Conservation (phyloP, 2,113 vertebrate genomes). For the Sciurus niger region DNA sequence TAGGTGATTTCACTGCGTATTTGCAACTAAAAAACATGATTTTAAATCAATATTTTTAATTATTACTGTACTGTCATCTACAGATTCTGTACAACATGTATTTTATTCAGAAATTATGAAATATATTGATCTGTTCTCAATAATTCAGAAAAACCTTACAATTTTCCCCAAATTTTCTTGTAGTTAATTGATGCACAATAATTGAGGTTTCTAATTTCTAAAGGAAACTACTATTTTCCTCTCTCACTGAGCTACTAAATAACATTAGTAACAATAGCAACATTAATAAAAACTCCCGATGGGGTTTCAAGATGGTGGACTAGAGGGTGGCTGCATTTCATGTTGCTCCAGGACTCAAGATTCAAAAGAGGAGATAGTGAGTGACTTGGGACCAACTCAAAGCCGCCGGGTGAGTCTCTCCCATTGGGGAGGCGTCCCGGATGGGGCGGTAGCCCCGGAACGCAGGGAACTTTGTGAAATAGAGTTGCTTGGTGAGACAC, state of each 20-base stretch:
- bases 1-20: not conserved
- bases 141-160: not conserved
- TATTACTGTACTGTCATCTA: not conserved
- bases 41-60: not conserved
- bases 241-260: not conserved
- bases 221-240: not conserved
- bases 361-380: too few relatives aligned
- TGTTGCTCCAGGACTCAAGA: too few relatives aligned
- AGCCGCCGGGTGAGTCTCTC: too few relatives aligned
- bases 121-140: not conserved
- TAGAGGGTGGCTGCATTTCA: too few relatives aligned
- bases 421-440: too few relatives aligned
- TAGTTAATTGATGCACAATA: not conserved
- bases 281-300: not conserved
- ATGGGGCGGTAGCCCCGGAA: too few relatives aligned
- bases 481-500: too few relatives aligned
- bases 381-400: too few relatives aligned
- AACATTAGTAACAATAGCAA: not conserved
- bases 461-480: too few relatives aligned
- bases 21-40: not conserved
- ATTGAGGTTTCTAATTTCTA: not conserved
- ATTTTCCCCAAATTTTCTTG: not conserved
- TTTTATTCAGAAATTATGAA: slow-evolving; percentile 3
- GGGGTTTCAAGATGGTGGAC: too few relatives aligned
- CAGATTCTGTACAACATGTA: not conserved